Conservation (phyloP, 2,113 vertebrate species). For the Capricornis sumatraensis region DNA sequence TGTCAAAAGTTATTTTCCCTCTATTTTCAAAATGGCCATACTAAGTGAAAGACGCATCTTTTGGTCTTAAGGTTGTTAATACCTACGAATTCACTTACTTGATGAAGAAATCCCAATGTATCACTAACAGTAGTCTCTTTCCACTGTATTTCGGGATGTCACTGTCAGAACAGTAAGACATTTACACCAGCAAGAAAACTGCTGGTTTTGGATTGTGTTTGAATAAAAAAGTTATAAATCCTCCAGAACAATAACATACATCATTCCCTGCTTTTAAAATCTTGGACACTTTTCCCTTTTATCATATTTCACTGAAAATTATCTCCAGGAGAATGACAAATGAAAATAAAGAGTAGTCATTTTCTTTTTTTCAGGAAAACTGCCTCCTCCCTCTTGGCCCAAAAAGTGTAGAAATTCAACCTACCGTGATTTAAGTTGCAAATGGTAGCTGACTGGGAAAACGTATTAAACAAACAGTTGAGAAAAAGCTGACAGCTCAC, state of each 20-base stretch:
- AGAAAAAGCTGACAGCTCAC: conserved; percentile 48
- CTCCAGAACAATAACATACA: not conserved
- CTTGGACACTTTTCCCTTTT: not conserved
- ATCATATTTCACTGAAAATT: conserved; percentile 17
- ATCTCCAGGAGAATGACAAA: not conserved
- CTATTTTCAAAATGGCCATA: not conserved
- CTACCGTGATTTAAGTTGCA: conserved; percentile 2
- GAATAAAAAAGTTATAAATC: not conserved
- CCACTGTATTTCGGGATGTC: not conserved
- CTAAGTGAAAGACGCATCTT: not conserved
- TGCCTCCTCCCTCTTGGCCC: not conserved
- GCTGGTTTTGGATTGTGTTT: not conserved
- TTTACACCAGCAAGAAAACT: not conserved
- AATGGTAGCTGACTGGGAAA: conserved; percentile 28
- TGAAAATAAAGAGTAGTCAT: not conserved
- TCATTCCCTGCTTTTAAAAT: not conserved
- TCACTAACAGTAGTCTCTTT: not conserved
- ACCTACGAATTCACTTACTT: not conserved
- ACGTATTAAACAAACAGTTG: conserved; percentile 25
- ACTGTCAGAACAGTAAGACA: not conserved
- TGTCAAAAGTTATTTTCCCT: not conserved
- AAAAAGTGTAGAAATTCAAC: not conserved
- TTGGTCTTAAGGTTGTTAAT: not conserved
- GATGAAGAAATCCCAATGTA: not conserved
- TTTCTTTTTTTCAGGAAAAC: conserved; percentile 7